Conservation (phyloP, 2,888 invertebrate genomes). For the Thymelicus sylvestris region DNA sequence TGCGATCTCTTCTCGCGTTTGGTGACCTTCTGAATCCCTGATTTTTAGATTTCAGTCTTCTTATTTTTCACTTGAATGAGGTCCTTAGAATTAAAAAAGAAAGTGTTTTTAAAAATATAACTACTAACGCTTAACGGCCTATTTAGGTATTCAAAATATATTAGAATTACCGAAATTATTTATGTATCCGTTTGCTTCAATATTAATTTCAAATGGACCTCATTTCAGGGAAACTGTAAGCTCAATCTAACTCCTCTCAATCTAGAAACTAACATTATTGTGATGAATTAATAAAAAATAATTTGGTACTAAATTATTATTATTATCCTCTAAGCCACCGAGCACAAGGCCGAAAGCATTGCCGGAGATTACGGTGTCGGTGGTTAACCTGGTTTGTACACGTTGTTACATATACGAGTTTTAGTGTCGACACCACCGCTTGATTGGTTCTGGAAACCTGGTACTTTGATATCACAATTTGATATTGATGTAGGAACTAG, state of each 20-base stretch:
- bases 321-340: conserved; percentile 76
- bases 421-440: conserved; percentile 58
- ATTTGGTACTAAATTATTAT: conserved; percentile 63
- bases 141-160: too few species aligned
- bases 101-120: too few species aligned
- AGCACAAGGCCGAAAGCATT: conserved; percentile 79
- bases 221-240: conserved; percentile 25
- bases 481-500: too few species aligned
- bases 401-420: conserved; percentile 59
- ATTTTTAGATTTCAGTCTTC: conserved; percentile 25
- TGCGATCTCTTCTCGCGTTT: conserved; percentile 60
- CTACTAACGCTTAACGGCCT: too few species aligned
- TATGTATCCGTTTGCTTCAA: background rate
- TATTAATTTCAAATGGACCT: conserved; percentile 5
- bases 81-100: background rate
- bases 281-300: conserved; percentile 2
- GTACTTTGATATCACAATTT: conserved; percentile 42
- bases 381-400: conserved; percentile 83
- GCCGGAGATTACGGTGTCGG: conserved; percentile 82
- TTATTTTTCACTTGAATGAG: conserved; percentile 29
- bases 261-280: conserved; percentile 15
- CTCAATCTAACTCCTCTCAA: conserved; percentile 13
- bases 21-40: conserved; percentile 52
- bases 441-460: conserved; percentile 62
- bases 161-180: too few species aligned